phyloP scores from a whole-genome alignment of 2,888 invertebrate species.

The Ernsta delagoae region DNA sequence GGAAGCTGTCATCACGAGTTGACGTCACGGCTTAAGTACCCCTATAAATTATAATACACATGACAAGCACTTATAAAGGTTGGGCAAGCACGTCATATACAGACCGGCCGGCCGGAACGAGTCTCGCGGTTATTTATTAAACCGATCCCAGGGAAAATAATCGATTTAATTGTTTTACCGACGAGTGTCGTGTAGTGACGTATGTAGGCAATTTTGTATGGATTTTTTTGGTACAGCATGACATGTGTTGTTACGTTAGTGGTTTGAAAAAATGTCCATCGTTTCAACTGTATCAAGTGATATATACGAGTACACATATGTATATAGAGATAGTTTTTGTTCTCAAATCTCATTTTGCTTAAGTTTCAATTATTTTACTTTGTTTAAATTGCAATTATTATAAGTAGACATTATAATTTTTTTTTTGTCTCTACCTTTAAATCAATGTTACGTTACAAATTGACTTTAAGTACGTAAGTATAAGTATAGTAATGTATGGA shows the following conservation, averaged over 20 bases:
- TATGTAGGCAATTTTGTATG: neutral
- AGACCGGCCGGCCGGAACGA: conserved; percentile 14
- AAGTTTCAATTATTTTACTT: too few species aligned
- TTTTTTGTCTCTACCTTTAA: too few species aligned
- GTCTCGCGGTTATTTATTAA: conserved; percentile 24
- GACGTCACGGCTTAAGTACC: conserved; percentile 11
- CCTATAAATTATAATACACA: conserved; percentile 17
- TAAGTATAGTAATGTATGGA: too few species aligned
- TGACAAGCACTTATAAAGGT: conserved; percentile 32
- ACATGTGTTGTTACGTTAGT: neutral
- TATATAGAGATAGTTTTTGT: too few species aligned
- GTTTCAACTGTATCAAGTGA: too few species aligned
- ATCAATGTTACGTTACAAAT: too few species aligned
- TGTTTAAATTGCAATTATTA: too few species aligned
- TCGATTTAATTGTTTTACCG: conserved; percentile 20
- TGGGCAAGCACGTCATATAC: conserved; percentile 12
- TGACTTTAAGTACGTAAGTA: too few species aligned
- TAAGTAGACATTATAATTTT: too few species aligned
- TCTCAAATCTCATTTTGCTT: too few species aligned
- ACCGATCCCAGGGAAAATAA: conserved; percentile 16
- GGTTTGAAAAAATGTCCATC: too few species aligned
- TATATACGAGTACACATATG: too few species aligned
- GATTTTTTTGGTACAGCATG: neutral
- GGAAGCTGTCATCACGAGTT: conserved; percentile 1
- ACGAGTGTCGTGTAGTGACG: conserved; percentile 4